Percentiles rank a stretch among this genome's conserved stretches.
phyloP scores from a whole-genome alignment of 1,140 invertebrate species.

The Papilio polyxenes region DNA sequence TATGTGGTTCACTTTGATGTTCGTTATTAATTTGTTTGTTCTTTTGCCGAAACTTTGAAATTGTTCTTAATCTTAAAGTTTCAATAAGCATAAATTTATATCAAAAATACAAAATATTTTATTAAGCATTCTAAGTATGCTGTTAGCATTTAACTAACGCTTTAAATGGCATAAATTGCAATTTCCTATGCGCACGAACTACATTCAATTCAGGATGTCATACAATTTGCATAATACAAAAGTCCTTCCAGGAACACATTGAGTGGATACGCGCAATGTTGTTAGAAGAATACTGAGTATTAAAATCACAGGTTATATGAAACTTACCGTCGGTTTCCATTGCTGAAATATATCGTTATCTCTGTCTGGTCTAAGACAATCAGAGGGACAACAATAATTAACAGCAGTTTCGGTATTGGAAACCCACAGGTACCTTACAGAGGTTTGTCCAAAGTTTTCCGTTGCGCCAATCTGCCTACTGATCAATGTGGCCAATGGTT shows the following conservation, averaged over 20 bases:
- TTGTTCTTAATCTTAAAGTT: not conserved
- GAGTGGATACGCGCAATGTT: not conserved
- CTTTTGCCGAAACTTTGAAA: too few species aligned
- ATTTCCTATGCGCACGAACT: constrained; percentile 25
- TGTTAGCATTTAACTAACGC: constrained; percentile 4
- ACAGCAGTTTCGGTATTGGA: too few species aligned
- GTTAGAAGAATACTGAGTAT: not conserved
- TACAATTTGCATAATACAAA: constrained; percentile 32
- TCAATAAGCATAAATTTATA: not conserved
- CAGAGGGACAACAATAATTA: too few species aligned
- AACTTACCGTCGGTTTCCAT: not conserved
- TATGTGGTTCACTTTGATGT: not conserved
- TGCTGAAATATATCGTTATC: not conserved
- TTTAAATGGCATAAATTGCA: constrained; percentile 1
- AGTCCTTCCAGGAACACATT: constrained; percentile 27
- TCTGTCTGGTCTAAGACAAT: too few species aligned
- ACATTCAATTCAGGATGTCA: constrained; percentile 35
- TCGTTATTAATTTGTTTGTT: too few species aligned
- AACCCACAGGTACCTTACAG: too few species aligned
- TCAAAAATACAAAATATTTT: not conserved
- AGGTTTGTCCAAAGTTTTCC: too few species aligned
- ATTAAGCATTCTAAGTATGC: not conserved
- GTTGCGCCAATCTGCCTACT: too few species aligned
- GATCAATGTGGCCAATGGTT: too few species aligned
- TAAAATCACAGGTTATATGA: not conserved